Base-by-base conservation (phyloP, 1,140 invertebrate species). In the Aporrectodea caliginosa region DNA sequence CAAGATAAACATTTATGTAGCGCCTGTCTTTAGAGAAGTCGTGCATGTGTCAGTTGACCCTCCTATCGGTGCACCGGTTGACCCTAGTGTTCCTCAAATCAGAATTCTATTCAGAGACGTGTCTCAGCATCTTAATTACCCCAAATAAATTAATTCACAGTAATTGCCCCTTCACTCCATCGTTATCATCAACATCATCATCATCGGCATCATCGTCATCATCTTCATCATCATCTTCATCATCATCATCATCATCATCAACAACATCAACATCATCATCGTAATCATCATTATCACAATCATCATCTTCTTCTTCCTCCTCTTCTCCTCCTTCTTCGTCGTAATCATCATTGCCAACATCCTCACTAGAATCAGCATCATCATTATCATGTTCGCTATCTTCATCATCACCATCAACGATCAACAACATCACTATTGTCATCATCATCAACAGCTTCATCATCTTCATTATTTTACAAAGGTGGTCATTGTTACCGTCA, bases 161-260 rank as follows among this genome's bases (percentile, higher is more conserved):
- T 22, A 22, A 58, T 6, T 58, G 43, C 43, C 6, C 22, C 6
- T 12, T 58, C 43, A 6, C n/a, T n/a, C 69, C 75, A 77, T 80
- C 79, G 77, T 80, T 75, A 80, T 80, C 79, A 80, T 77, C 79
- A 77, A 78, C 79, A 70, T 80, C 75, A 80, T 80, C 75, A 80
- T 80, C 75, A 80, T 80, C 75, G 77, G 78, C 75, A 77, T 80
- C 75, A 80, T 80, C 75, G 77, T 80, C 75, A 80, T 80, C 75
- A 80, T 80, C 75, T 78, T 80, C 75, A 77, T 80, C 30, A 75
- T 72, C 71, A 35, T 81, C 75, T 78, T 2, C 35, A 77, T 43
- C 75, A 80, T 58, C 43, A 58, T 58, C 43, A 16, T 0, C 34
- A 68, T 35, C n/a, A n/a, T n/a, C n/a, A n/a, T n/a, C n/a, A n/a